Evolutionary conservation across 2,888 invertebrate genomes (phyloP).

Genomic region (Phorcus lineatus): DNA sequence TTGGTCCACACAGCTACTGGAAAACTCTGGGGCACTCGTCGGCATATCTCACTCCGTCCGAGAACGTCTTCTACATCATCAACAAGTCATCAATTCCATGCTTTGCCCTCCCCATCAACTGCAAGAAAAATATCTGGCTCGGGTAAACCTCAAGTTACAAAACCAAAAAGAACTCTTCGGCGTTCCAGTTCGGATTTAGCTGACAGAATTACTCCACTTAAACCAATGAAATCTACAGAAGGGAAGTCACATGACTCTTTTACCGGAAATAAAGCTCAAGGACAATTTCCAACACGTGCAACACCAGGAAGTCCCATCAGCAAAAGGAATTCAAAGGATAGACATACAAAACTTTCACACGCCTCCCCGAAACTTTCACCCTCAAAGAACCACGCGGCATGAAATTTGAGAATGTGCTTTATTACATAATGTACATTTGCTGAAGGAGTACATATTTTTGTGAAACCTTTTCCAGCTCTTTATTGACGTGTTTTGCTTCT

Average conservation of each 20-base stretch:
- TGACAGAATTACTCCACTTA: background rate
- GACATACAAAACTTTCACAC: background rate
- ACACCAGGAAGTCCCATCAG: background rate
- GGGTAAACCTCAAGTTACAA: background rate
- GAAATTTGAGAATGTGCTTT: too few relatives aligned
- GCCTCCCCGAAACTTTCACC: background rate
- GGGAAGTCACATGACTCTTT: too few relatives aligned
- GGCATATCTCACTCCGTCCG: background rate
- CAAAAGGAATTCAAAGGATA: background rate
- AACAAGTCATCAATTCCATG: too few relatives aligned
- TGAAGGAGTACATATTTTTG: too few relatives aligned
- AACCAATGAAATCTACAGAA: too few relatives aligned
- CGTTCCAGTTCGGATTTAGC: background rate
- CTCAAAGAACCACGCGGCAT: too few relatives aligned
- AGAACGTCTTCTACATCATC: background rate
- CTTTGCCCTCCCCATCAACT: too few relatives aligned
- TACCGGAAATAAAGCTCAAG: too few relatives aligned
- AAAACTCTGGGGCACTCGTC: constrained; percentile 36
- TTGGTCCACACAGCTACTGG: constrained; percentile 53
- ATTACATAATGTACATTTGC: too few relatives aligned
- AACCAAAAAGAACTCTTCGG: background rate
- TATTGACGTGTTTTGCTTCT: too few relatives aligned
- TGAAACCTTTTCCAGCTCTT: too few relatives aligned
- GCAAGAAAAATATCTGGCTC: background rate
- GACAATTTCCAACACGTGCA: background rate